These are phyloP conservation scores for Mesoclemmys tuberculata DNA, from an alignment of 2,113 vertebrate genomes.

Conservation along the genomic window DNA sequence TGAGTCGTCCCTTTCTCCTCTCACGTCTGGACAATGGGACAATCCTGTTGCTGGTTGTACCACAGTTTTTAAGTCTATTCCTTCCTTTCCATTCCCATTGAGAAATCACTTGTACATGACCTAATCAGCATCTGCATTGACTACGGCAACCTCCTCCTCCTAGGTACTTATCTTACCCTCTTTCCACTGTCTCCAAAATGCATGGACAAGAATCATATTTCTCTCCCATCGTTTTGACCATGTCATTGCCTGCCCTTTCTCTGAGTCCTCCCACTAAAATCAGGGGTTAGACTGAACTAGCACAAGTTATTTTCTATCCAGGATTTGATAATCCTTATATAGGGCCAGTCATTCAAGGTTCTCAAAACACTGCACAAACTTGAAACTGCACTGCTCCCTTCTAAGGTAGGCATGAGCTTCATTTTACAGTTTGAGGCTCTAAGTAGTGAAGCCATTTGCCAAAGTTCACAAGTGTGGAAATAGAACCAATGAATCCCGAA, in stretches of 20 bases:
- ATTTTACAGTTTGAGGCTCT: neutral
- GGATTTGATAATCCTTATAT: neutral
- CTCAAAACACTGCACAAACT: neutral
- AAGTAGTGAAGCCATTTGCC: neutral
- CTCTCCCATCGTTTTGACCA: neutral
- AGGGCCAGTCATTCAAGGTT: neutral
- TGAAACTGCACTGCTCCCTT: neutral
- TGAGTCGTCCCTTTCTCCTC: neutral
- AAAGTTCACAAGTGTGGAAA: neutral
- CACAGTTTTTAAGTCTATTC: neutral
- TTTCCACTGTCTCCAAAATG: neutral
- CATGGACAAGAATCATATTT: neutral
- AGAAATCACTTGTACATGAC: neutral
- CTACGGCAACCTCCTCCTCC: neutral
- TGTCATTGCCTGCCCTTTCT: neutral
- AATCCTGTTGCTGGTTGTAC: neutral
- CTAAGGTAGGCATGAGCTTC: neutral
- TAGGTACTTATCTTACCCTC: neutral
- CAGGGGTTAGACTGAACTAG: neutral
- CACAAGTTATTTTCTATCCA: neutral
- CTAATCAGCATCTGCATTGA: neutral
- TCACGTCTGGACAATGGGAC: neutral
- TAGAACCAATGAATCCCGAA: neutral
- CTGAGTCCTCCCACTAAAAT: neutral
- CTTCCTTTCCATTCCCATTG: neutral